Evolutionary conservation across 64 coral and sea anemone genomes (phyloP), one percentile per base, ranked within the genome.

Genomic region (Montipora efflorescens): DNA sequence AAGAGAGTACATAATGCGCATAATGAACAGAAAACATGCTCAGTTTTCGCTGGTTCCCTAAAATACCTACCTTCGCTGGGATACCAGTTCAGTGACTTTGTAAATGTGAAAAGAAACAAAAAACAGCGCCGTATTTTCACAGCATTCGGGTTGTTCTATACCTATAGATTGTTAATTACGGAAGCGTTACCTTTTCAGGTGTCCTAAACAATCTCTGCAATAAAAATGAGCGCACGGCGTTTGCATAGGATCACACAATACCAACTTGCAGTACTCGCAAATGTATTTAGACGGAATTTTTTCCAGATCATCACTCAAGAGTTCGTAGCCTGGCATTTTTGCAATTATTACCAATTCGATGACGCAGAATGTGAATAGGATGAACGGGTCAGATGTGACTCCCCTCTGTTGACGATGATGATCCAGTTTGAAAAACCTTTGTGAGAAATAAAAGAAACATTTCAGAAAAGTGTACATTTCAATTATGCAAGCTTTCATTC

Each of bases 151-250:
- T 36, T 36, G 36, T 36, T 36, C 36, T 36, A 36, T 36, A 36
- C 36, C 36, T 36, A 36, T 0, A 36, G 36, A 36, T 36, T 36
- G 36, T 36, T 36, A 36, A 36, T 36, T 36, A 36, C 36, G 36
- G 36, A 36, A 83, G 3, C 10, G 0, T 86, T 86, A 86, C 82
- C 82, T 86, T 72, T 86, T 86, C 1, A 72, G 66, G 5, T 86
- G 13, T 72, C 71, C 82, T 14, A 86, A 49, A 72, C 82, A 86
- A 7, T 28, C 18, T 86, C 47, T 47, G 62, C 82, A 86, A 51
- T 86, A 86, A 86, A 86, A 86, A 22, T 86, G 82, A 49, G 82
- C 82, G 4, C 82, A 86, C 4, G 82, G 82, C 9, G 82, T 86
- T 86, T 86, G 82, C 19, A 86, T 48, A 0, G 82, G 82, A 23